phyloP scores from a whole-genome alignment of 2,113 vertebrate genomes.

The Rhinoderma darwinii region DNA sequence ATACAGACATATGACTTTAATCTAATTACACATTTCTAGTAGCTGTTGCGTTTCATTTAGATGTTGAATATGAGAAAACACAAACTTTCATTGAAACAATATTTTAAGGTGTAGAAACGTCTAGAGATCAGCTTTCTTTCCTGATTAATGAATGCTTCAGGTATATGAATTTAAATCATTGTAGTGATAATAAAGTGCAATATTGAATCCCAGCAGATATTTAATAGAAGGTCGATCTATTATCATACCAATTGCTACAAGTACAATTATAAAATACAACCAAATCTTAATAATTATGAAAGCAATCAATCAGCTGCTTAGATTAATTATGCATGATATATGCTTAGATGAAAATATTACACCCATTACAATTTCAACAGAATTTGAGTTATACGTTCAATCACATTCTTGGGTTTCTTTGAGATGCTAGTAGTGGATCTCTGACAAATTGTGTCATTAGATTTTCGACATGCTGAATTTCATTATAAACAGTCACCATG shows the following conservation, averaged over 20 bases:
- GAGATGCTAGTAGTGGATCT: constrained; percentile 24
- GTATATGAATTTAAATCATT: constrained; percentile 3
- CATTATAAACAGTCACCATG: constrained; percentile 37
- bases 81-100: background rate
- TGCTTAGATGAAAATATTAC: background rate
- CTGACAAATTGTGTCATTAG: constrained; percentile 1
- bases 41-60: background rate
- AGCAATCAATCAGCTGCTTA: constrained; percentile 5
- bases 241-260: background rate
- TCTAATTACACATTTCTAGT: background rate
- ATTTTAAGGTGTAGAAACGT: background rate
- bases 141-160: constrained; percentile 22
- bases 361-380: background rate
- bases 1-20: background rate
- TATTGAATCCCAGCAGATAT: background rate
- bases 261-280: constrained; percentile 25
- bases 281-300: constrained; percentile 31
- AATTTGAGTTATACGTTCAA: background rate
- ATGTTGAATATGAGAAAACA: background rate
- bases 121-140: background rate
- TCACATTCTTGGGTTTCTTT: background rate
- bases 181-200: constrained; percentile 34
- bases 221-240: background rate
- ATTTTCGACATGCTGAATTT: constrained; percentile 21
- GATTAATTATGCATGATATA: constrained; percentile 22